Conservation (phyloP, 1,140 invertebrate genomes). For the Drosophila carrolli region DNA sequence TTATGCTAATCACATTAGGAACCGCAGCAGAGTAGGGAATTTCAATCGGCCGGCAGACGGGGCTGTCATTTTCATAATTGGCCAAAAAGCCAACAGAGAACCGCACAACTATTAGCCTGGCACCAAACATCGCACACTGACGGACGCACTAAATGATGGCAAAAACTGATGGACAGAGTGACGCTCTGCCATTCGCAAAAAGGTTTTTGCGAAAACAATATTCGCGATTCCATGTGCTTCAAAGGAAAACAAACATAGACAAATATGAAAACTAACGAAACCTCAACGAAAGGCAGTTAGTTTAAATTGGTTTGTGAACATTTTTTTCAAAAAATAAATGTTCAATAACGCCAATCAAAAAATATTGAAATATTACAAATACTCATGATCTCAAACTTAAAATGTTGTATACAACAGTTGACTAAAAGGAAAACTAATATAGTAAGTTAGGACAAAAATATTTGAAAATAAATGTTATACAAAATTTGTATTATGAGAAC, state of each 20-base stretch:
- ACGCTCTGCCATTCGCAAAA: background rate
- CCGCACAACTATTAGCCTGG: constrained; percentile 75
- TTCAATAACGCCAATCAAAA: too few relatives aligned
- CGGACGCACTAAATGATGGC: constrained; percentile 27
- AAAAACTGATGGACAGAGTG: constrained; percentile 39
- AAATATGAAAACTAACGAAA: background rate
- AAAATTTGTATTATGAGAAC: too few relatives aligned
- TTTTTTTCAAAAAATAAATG: too few relatives aligned
- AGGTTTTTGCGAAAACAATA: constrained; percentile 14
- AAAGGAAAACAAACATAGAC: background rate
- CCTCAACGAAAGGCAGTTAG: too few relatives aligned
- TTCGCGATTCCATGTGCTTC: background rate
- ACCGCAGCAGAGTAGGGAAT: constrained; percentile 19
- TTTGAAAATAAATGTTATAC: too few relatives aligned
- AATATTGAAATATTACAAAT: too few relatives aligned
- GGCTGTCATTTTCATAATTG: constrained; percentile 80
- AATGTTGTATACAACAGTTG: too few relatives aligned
- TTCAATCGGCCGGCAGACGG: constrained; percentile 12
- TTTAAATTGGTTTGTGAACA: background rate
- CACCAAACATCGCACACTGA: constrained; percentile 35
- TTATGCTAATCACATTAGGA: constrained; percentile 60
- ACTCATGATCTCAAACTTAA: too few relatives aligned
- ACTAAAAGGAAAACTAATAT: too few relatives aligned
- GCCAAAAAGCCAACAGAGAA: constrained; percentile 71
- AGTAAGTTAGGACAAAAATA: too few relatives aligned